Base-by-base conservation (phyloP, 2,888 invertebrate species). In the Parapristionchus giblindavisi region DNA sequence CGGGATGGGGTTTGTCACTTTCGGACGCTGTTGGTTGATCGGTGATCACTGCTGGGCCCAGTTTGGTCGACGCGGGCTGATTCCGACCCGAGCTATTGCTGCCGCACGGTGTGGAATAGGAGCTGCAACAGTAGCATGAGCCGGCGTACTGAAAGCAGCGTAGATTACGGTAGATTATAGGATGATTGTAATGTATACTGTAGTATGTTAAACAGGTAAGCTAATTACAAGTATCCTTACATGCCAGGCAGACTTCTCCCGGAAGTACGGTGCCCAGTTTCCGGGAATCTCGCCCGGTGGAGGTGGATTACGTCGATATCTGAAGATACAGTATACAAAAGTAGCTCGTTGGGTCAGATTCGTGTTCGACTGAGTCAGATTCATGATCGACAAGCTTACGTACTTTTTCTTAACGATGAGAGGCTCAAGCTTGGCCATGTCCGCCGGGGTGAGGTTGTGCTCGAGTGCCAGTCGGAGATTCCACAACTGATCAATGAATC, bases 381-480 rank as follows among this genome's bases (percentile, higher is more conserved):
- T 29, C 56, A 3, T n/a, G n/a, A n/a, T n/a, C n/a, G n/a, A n/a
- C n/a, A n/a, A n/a, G n/a, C n/a, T n/a, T 24, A 52, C 27, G 48
- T 27, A 81, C 77, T 78, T 80, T 11, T 82, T 75, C 36, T 76
- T 78, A 56, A 84, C 79, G 11, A 82, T 65, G 1, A 85, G 76
- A 14, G 83, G 85, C 24, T 77, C 77, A 29, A 79, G 72, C 56
- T 78, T 79, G 17, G 83, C 78, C 81, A 85, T 78, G 38, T 84
- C 80, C 48, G 78, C 71, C 1, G 84, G 84, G 11, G 83, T 75
- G 77, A 83, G 79, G 36, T 78, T 76, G 34, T 72, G 72, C 14
- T 77, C 58, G 24, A 85, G 75, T 1, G 84, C 82, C 40, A 80
- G 75, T 0, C 82, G 78, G 29, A 85, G 80, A 76, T 85, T 85